Conservation (phyloP, 2,113 vertebrate genomes). For the Actenoides hombroni region DNA sequence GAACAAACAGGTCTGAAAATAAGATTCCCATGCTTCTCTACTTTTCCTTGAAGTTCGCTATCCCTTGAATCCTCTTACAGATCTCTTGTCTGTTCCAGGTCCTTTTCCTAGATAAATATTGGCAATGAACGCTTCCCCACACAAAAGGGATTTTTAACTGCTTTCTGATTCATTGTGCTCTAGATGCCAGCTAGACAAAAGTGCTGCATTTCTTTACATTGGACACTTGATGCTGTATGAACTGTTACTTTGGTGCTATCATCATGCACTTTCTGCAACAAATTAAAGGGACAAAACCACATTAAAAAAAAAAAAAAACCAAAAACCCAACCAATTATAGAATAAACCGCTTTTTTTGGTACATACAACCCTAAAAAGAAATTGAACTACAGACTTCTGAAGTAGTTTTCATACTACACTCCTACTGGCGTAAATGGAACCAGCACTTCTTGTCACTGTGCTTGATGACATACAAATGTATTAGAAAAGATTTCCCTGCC, state of each 20-base stretch:
- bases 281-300: neutral
- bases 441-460: neutral
- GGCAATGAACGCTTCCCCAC: neutral
- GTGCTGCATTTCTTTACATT: neutral
- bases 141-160: neutral
- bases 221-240: neutral
- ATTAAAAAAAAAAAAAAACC: no score
- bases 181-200: neutral
- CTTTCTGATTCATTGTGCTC: neutral
- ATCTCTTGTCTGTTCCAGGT: neutral
- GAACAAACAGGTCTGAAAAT: neutral
- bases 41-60: neutral
- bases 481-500: slow-evolving; percentile 8
- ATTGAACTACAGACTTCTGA: neutral
- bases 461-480: slow-evolving; percentile 12
- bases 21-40: neutral
- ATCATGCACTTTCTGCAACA: neutral
- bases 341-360: neutral
- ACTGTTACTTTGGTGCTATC: neutral
- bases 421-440: neutral
- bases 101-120: neutral
- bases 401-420: neutral
- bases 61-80: neutral
- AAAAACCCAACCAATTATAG: neutral
- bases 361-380: neutral